These are phyloP conservation scores for Cynocephalus volans DNA, from an alignment of 2,113 vertebrate species.

Conservation along the genomic window DNA sequence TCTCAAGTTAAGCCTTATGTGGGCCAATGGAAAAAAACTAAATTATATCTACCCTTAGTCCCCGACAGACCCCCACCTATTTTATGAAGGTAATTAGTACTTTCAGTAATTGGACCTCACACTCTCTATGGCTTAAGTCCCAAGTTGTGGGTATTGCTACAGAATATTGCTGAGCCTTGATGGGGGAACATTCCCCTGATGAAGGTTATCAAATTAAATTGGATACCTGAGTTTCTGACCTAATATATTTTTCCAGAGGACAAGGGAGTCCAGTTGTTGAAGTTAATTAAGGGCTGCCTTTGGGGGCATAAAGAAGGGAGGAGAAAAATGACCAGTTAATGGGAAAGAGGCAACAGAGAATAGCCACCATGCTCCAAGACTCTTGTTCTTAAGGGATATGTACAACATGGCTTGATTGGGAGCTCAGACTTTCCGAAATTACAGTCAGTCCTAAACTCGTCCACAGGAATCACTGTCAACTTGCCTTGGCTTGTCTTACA, in stretches of 20 bases:
- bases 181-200: background rate
- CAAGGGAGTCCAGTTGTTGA: background rate
- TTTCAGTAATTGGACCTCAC: constrained; percentile 76
- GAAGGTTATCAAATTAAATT: constrained; percentile 66
- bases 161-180: background rate
- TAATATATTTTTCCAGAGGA: constrained; percentile 57
- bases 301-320: no score
- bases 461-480: constrained; percentile 80
- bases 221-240: constrained; percentile 58
- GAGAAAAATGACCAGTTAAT: background rate
- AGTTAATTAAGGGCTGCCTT: background rate
- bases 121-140: constrained; percentile 22
- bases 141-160: background rate
- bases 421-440: constrained; percentile 84
- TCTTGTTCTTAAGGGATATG: background rate
- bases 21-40: constrained; percentile 73
- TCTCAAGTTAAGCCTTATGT: constrained; percentile 57
- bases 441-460: constrained; percentile 80
- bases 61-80: background rate
- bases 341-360: background rate
- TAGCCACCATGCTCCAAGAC: rapidly evolving
- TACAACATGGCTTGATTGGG: background rate
- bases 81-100: constrained; percentile 83
- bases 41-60: constrained; percentile 20
- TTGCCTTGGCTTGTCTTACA: constrained; percentile 87